These are phyloP conservation scores for Tragelaphus imberbis DNA, from an alignment of 2,113 vertebrate genomes.

Conservation along the genomic window DNA sequence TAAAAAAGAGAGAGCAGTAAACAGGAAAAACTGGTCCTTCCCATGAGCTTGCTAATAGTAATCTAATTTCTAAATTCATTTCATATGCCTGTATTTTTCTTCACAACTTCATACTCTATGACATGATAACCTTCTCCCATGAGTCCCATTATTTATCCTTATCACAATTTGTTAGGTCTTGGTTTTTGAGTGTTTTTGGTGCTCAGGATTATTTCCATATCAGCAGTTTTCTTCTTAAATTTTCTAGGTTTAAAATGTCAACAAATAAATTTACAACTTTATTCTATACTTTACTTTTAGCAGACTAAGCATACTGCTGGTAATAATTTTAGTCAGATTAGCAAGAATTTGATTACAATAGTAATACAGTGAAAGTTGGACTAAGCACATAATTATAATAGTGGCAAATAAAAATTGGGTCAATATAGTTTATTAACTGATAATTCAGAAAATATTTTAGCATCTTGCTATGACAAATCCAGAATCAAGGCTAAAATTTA, in stretches of 20 bases:
- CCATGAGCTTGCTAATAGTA: not conserved
- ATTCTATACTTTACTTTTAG: not conserved
- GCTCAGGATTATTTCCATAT: not conserved
- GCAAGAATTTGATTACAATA: not conserved
- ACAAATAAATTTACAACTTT: not conserved
- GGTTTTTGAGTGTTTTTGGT: not conserved
- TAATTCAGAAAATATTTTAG: not conserved
- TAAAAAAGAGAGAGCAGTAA: not conserved
- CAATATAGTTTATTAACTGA: not conserved
- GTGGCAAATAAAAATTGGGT: not conserved
- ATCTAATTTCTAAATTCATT: not conserved
- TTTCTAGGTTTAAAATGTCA: not conserved
- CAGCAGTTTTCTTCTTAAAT: not conserved
- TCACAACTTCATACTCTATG: not conserved
- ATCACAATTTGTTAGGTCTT: not conserved
- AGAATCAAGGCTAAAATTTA: not conserved
- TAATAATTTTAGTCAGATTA: not conserved
- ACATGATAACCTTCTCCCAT: not conserved
- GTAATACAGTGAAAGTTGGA: not conserved
- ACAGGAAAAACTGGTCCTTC: not conserved
- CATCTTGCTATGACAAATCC: not conserved
- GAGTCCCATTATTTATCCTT: not conserved
- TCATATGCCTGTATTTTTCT: not conserved
- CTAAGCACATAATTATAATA: not conserved
- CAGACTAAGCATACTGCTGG: not conserved